These are phyloP conservation scores for Peromyscus eremicus DNA, from an alignment of 2,797 vertebrate genomes.

Conservation along the genomic window DNA sequence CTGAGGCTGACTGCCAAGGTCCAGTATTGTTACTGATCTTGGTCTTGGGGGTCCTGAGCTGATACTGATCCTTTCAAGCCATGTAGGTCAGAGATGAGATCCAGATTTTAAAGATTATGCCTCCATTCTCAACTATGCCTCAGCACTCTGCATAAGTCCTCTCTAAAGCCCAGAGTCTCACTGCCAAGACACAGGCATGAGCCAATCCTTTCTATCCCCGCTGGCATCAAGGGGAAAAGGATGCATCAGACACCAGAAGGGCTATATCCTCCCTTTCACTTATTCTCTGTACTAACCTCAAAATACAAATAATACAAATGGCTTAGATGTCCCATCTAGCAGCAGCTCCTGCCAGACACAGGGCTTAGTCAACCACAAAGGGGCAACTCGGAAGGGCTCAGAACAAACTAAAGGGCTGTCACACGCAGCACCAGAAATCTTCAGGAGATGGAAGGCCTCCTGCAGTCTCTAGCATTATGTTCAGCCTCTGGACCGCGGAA, in stretches of 20 bases:
- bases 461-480: not conserved
- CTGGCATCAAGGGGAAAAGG: not conserved
- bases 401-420: not conserved
- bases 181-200: not conserved
- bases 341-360: not conserved
- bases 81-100: not conserved
- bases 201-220: not conserved
- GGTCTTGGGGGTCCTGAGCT: not conserved
- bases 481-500: not conserved
- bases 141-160: not conserved
- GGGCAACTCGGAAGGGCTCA: not conserved
- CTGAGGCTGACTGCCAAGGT: not conserved
- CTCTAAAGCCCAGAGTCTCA: not conserved
- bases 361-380: not conserved
- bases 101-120: not conserved
- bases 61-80: not conserved
- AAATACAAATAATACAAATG: slow-evolving; percentile 25
- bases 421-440: not conserved
- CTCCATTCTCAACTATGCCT: not conserved
- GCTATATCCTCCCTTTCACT: not conserved
- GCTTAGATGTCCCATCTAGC: not conserved
- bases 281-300: not conserved
- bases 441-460: not conserved
- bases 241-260: not conserved
- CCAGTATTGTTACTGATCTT: not conserved